Conservation (phyloP, 2,888 invertebrate species). For the Chaitophorus viminalis region DNA sequence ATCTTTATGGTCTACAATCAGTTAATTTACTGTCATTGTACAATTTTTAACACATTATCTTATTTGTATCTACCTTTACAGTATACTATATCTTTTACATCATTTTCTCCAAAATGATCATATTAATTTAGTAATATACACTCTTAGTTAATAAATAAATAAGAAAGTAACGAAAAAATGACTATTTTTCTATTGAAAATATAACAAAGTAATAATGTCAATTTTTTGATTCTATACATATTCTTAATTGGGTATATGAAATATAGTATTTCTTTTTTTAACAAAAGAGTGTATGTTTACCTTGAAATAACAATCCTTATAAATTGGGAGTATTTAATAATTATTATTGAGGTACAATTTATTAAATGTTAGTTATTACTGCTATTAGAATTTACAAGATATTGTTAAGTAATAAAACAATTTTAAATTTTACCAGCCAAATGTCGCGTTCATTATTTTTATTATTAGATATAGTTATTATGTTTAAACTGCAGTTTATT, state of each 20-base stretch:
- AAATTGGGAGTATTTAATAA: slow-evolving; percentile 15
- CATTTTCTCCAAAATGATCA: background rate
- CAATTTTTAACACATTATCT: too few species aligned
- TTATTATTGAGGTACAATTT: slow-evolving; percentile 30
- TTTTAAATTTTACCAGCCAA: slow-evolving; percentile 24
- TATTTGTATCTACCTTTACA: too few species aligned
- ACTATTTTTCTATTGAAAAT: slow-evolving; percentile 8
- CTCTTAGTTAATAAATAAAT: background rate
- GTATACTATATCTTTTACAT: too few species aligned
- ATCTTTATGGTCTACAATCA: too few species aligned
- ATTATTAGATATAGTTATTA: slow-evolving; percentile 19
- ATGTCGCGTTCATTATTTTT: slow-evolving; percentile 16
- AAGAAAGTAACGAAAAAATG: background rate
- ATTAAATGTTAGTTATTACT: slow-evolving; percentile 33
- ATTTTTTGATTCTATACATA: slow-evolving; percentile 7
- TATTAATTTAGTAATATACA: background rate
- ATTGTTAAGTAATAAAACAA: slow-evolving; percentile 41
- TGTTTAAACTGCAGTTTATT: slow-evolving; percentile 11
- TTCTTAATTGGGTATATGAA: background rate
- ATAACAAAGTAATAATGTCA: slow-evolving; percentile 24
- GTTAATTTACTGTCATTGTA: too few species aligned
- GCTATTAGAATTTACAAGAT: slow-evolving; percentile 38
- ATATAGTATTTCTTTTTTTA: background rate
- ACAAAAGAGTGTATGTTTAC: background rate
- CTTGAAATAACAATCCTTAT: slow-evolving; percentile 23